phyloP scores from a whole-genome alignment of 2,888 invertebrate genomes.

The Lasioglossum villosulum region DNA sequence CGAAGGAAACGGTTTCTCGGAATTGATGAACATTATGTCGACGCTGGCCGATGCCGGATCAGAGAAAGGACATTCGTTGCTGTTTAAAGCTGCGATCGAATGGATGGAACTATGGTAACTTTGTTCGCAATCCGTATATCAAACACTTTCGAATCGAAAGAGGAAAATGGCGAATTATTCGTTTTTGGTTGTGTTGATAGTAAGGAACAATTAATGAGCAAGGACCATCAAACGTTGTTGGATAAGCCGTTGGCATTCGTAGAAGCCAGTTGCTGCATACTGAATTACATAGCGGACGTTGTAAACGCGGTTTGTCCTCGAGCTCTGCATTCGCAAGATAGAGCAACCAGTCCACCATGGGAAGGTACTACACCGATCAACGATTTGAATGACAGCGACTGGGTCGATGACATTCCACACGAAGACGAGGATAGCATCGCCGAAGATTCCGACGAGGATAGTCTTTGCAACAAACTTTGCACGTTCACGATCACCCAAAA shows the following conservation, averaged over 20 bases:
- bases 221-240: conserved; percentile 84
- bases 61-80: conserved; percentile 91
- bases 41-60: conserved; percentile 94
- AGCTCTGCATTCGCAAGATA: conserved; percentile 76
- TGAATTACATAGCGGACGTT: conserved; percentile 94
- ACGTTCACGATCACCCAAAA: conserved; percentile 98
- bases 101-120: conserved; percentile 92
- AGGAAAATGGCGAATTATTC: no score
- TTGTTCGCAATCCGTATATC: background rate
- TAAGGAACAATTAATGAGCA: conserved; percentile 86
- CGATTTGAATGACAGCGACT: conserved; percentile 89
- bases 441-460: conserved; percentile 97
- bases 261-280: conserved; percentile 92
- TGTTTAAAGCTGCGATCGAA: conserved; percentile 92
- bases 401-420: conserved; percentile 92
- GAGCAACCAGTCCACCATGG: conserved; percentile 90
- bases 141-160: background rate
- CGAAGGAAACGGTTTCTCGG: conserved; percentile 91
- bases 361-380: conserved; percentile 87
- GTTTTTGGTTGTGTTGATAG: conserved; percentile 75
- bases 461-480: conserved; percentile 95
- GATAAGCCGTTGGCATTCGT: conserved; percentile 86
- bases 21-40: conserved; percentile 92
- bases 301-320: conserved; percentile 86
- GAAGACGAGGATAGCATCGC: conserved; percentile 97